A percentile compares a stretch with the other conserved stretches of the same genome.
phyloP scores from a whole-genome alignment of 1,140 invertebrate genomes.

The Drosophila sucinea region DNA sequence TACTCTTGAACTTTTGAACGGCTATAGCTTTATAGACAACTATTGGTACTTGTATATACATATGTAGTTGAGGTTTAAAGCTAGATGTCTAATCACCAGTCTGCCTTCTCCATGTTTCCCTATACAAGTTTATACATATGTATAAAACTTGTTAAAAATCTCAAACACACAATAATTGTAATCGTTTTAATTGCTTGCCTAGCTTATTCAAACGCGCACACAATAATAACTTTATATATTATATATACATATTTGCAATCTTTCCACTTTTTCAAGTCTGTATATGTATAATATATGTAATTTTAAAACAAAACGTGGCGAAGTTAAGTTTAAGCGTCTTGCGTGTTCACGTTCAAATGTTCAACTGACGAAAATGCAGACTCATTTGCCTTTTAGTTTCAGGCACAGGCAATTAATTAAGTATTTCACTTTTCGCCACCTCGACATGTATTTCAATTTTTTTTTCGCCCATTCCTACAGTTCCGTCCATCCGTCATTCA shows the following conservation, averaged over 20 bases:
- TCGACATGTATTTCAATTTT: constrained; percentile 64
- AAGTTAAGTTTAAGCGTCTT: constrained; percentile 47
- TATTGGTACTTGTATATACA: not conserved
- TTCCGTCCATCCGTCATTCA: constrained; percentile 35
- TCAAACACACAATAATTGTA: constrained; percentile 13
- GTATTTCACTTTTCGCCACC: constrained; percentile 46
- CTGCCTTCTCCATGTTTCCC: not conserved
- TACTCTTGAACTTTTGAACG: constrained; percentile 68
- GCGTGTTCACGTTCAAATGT: constrained; percentile 71
- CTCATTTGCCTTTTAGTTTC: constrained; percentile 65
- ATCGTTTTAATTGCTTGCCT: constrained; percentile 7
- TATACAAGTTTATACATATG: constrained; percentile 8
- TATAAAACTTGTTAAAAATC: constrained; percentile 41
- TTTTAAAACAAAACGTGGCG: constrained; percentile 3
- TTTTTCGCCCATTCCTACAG: constrained; percentile 47
- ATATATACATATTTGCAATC: constrained; percentile 34
- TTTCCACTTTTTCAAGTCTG: not conserved
- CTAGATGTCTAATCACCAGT: constrained; percentile 29
- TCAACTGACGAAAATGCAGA: constrained; percentile 70
- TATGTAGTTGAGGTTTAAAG: constrained; percentile 37
- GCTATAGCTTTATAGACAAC: constrained; percentile 24
- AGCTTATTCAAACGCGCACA: constrained; percentile 17
- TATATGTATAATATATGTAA: not conserved
- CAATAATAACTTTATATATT: constrained; percentile 39
- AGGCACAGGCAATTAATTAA: constrained; percentile 70